A percentile compares a stretch with the other conserved stretches of the same genome.
Conservation (phyloP, 2,888 invertebrate genomes). For the Polia nebulosa region DNA sequence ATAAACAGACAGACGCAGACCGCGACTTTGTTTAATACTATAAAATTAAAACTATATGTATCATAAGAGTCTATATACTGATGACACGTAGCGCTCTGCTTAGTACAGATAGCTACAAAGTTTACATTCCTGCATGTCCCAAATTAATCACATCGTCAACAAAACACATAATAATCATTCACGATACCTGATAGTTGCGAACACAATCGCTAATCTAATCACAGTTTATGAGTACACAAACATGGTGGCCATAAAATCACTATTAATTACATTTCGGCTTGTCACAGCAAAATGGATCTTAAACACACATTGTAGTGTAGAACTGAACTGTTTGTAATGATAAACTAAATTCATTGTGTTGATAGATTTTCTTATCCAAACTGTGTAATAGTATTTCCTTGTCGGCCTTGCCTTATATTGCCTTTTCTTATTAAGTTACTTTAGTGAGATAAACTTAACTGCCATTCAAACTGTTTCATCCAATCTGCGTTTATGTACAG, state of each 20-base stretch:
- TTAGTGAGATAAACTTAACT: too few species aligned
- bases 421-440: too few species aligned
- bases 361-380: too few species aligned
- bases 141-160: slow-evolving; percentile 42
- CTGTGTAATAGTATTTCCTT: too few species aligned
- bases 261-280: slow-evolving; percentile 49
- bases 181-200: slow-evolving; percentile 49
- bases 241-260: slow-evolving; percentile 57
- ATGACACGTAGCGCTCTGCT: too few species aligned
- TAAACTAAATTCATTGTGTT: not conserved
- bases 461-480: too few species aligned
- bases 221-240: slow-evolving; percentile 58
- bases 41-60: too few species aligned
- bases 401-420: too few species aligned
- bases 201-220: slow-evolving; percentile 60
- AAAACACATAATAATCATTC: slow-evolving; percentile 57
- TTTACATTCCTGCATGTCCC: not conserved
- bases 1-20: too few species aligned
- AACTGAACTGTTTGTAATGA: not conserved
- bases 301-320: slow-evolving; percentile 1
- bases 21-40: too few species aligned
- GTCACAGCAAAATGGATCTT: slow-evolving; percentile 27
- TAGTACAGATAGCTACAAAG: not conserved
- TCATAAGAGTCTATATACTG: too few species aligned
- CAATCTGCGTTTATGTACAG: too few species aligned